phyloP scores from a whole-genome alignment of 2,797 vertebrate species.

The Lagocephalus sceleratus region DNA sequence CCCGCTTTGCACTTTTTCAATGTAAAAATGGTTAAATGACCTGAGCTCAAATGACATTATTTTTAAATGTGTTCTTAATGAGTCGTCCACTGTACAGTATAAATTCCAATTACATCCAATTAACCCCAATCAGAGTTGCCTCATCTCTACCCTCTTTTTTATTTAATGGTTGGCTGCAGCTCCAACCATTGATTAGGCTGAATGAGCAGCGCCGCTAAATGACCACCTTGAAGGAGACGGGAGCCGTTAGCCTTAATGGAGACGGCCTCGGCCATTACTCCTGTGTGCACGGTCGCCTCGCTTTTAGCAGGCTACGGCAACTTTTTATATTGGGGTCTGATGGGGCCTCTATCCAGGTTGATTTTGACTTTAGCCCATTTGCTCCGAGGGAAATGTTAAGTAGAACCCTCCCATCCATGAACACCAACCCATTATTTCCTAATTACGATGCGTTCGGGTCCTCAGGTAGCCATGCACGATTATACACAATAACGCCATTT shows the following conservation, averaged over 20 bases:
- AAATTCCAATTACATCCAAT: conserved; percentile 98
- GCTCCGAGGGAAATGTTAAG: conserved; percentile 76
- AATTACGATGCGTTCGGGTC: conserved; percentile 76
- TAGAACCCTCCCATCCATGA: conserved; percentile 79
- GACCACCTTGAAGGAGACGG: conserved; percentile 85
- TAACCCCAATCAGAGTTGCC: conserved; percentile 96
- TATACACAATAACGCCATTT: conserved; percentile 64
- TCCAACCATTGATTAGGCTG: conserved; percentile 89
- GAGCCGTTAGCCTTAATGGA: conserved; percentile 83
- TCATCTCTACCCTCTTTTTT: conserved; percentile 86
- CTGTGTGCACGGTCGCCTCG: conserved; percentile 60
- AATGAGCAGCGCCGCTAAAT: conserved; percentile 91
- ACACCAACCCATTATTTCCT: conserved; percentile 78
- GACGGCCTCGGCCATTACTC: conserved; percentile 74
- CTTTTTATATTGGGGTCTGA: conserved; percentile 75
- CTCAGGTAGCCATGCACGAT: conserved; percentile 64
- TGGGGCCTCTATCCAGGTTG: conserved; percentile 68
- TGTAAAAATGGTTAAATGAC: conserved; percentile 79
- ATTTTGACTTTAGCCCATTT: conserved; percentile 77
- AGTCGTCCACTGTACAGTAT: conserved; percentile 87
- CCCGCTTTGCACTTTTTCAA: conserved; percentile 46
- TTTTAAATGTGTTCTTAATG: conserved; percentile 83
- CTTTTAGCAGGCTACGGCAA: conserved; percentile 75
- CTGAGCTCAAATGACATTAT: conserved; percentile 79
- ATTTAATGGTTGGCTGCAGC: conserved; percentile 93